Evolutionary conservation across 2,888 invertebrate species (phyloP).

Genomic region (Zele albiditarsus): DNA sequence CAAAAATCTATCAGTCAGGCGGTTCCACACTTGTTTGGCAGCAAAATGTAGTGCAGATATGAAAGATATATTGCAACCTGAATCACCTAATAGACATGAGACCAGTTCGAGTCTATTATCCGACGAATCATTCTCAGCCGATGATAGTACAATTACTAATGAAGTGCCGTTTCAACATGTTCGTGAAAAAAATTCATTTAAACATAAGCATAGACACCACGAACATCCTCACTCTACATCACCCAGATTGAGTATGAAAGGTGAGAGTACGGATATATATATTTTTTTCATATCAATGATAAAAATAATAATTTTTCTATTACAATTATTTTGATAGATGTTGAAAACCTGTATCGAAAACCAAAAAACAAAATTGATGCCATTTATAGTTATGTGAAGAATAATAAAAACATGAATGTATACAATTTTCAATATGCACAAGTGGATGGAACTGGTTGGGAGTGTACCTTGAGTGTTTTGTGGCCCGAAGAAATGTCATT

Average conservation of each 20-base stretch:
- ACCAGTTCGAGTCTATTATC: neutral
- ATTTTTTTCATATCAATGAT: neutral
- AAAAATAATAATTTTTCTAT: neutral
- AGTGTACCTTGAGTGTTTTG: slow-evolving; percentile 74
- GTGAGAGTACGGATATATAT: neutral
- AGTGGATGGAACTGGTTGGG: slow-evolving; percentile 72
- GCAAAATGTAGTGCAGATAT: slow-evolving; percentile 7
- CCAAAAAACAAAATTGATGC: slow-evolving; percentile 75
- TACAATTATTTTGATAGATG: slow-evolving; percentile 46
- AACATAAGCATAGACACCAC: slow-evolving; percentile 16
- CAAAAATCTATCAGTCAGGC: slow-evolving; percentile 9
- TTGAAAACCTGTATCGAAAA: slow-evolving; percentile 71
- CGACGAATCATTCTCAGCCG: neutral
- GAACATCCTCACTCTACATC: slow-evolving; percentile 39
- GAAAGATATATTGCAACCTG: slow-evolving; percentile 22
- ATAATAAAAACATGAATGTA: neutral
- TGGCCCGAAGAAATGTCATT: slow-evolving; percentile 78
- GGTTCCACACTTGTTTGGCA: slow-evolving; percentile 33
- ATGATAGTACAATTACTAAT: neutral
- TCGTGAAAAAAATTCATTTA: neutral
- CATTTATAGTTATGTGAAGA: slow-evolving; percentile 68
- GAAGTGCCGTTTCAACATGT: slow-evolving; percentile 6
- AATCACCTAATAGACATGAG: neutral
- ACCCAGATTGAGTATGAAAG: neutral
- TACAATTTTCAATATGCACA: slow-evolving; percentile 8